These are phyloP conservation scores for Dryococelus australis DNA, from an alignment of 2,888 invertebrate genomes.

Conservation along the genomic window DNA sequence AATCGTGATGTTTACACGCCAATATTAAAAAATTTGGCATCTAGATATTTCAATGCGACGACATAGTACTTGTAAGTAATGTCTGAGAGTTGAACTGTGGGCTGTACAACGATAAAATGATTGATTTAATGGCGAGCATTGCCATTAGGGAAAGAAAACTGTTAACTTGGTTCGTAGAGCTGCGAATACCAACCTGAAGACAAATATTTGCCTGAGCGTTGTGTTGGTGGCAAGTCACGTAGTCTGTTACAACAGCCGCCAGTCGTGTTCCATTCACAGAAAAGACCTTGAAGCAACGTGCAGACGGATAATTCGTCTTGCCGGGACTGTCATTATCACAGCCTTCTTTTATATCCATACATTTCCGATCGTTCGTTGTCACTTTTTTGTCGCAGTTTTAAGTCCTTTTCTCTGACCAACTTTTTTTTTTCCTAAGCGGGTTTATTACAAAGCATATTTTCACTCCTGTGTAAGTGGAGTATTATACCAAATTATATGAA, in stretches of 20 bases:
- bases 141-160: no score
- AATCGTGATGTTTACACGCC: no score
- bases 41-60: no score
- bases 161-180: background rate
- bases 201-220: background rate
- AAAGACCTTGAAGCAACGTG: background rate
- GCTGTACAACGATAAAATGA: no score
- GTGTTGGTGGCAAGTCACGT: background rate
- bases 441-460: no score
- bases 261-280: background rate
- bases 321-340: background rate
- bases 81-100: no score
- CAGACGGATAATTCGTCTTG: background rate
- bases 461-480: no score
- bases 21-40: no score
- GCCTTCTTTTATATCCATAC: constrained; percentile 1
- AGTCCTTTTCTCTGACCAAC: background rate
- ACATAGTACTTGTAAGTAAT: no score
- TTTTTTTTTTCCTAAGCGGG: background rate
- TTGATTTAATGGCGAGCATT: no score
- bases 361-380: background rate
- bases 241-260: background rate
- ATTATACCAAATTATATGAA: no score
- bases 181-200: background rate
- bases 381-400: no score